Percentiles rank a stretch among this genome's conserved stretches.
Conservation (phyloP, 2,888 invertebrate genomes). For the Adela reaumurella region DNA sequence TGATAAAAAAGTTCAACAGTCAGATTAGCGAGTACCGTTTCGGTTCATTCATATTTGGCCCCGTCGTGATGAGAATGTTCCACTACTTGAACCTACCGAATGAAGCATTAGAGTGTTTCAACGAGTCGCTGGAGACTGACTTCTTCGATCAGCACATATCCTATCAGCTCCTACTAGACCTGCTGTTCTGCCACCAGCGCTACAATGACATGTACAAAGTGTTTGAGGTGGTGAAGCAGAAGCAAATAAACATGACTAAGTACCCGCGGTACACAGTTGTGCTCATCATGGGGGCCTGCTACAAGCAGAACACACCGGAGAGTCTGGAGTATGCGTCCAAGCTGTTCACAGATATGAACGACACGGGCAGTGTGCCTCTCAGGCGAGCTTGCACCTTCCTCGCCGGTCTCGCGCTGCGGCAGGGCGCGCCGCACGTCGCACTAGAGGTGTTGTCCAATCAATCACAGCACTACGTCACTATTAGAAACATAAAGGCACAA, state of each 20-base stretch:
- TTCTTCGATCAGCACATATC: slow-evolving; percentile 72
- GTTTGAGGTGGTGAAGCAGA: slow-evolving; percentile 58
- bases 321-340: slow-evolving; percentile 61
- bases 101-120: slow-evolving; percentile 64
- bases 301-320: slow-evolving; percentile 71
- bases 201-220: slow-evolving; percentile 64
- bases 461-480: slow-evolving; percentile 61
- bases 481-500: slow-evolving; percentile 64
- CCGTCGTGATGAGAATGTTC: slow-evolving; percentile 77
- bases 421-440: slow-evolving; percentile 63
- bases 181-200: slow-evolving; percentile 64
- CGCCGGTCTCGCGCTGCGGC: slow-evolving; percentile 64
- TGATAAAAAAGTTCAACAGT: slow-evolving; percentile 70
- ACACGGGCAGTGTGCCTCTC: slow-evolving; percentile 54
- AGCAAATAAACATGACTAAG: slow-evolving; percentile 60
- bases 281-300: slow-evolving; percentile 67
- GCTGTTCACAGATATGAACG: slow-evolving; percentile 57
- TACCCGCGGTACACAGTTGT: slow-evolving; percentile 67
- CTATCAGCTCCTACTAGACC: slow-evolving; percentile 66
- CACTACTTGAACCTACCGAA: slow-evolving; percentile 66
- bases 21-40: slow-evolving; percentile 71
- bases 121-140: slow-evolving; percentile 54
- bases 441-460: slow-evolving; percentile 57
- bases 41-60: slow-evolving; percentile 79
- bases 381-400: slow-evolving; percentile 62